A percentile compares a stretch with the other conserved stretches of the same genome.
Conservation (phyloP, 2,888 invertebrate genomes). For the Gryllus longicercus region DNA sequence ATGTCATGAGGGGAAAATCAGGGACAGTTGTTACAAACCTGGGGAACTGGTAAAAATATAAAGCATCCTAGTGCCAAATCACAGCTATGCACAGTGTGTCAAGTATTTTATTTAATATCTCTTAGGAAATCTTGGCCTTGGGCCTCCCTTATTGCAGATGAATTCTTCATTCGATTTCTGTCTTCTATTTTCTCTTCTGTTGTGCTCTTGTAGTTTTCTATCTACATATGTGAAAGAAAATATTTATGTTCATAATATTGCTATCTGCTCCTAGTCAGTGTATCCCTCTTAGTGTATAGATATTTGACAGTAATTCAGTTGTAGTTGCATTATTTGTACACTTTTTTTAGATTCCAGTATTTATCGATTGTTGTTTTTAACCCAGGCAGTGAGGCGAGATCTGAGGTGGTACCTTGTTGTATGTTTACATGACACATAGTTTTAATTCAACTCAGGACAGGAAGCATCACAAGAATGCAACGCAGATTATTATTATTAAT, state of each 20-base stretch:
- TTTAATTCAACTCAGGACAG: conserved; percentile 34
- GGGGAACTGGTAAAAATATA: conserved; percentile 18
- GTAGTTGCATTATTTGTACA: conserved; percentile 34
- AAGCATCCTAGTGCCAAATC: conserved; percentile 38
- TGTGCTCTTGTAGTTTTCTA: conserved; percentile 33
- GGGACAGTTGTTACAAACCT: conserved; percentile 32
- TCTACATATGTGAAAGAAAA: conserved; percentile 31
- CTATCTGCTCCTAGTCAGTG: conserved; percentile 37
- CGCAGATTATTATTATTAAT: neutral
- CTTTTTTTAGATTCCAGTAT: conserved; percentile 35
- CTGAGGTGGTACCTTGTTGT: conserved; percentile 35
- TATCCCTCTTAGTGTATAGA: conserved; percentile 31
- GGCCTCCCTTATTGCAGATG: conserved; percentile 22
- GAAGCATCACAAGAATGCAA: conserved; percentile 35
- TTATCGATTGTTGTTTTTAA: conserved; percentile 34
- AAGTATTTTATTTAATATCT: conserved; percentile 31
- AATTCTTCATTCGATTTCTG: conserved; percentile 20
- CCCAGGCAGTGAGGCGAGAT: conserved; percentile 35
- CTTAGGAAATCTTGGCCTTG: neutral
- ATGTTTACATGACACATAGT: conserved; percentile 34
- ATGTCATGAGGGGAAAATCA: conserved; percentile 30
- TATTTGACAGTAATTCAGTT: conserved; percentile 33
- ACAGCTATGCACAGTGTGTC: conserved; percentile 33
- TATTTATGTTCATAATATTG: conserved; percentile 34
- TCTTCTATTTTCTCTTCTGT: conserved; percentile 30